phyloP scores from a whole-genome alignment of 1,140 invertebrate species.

The Drosophila chauvacae region DNA sequence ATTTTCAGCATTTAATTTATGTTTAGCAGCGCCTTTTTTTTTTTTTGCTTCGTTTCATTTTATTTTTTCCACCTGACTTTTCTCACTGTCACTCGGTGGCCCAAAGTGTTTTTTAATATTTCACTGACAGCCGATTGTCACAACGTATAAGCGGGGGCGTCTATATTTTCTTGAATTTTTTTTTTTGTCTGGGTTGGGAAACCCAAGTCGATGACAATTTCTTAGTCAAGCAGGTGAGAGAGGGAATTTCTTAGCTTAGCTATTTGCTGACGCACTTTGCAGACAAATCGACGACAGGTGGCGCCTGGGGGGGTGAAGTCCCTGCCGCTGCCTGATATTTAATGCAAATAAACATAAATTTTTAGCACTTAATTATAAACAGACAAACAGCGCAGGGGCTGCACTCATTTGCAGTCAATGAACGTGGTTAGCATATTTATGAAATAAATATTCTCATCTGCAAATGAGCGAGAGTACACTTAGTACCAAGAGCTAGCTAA shows the following conservation, averaged over 20 bases:
- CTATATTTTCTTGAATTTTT: not conserved
- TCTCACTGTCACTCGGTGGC: constrained; percentile 44
- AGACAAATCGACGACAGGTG: constrained; percentile 77
- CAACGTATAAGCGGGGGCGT: constrained; percentile 2
- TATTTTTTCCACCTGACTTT: constrained; percentile 47
- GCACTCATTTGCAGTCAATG: constrained; percentile 67
- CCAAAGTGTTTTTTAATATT: constrained; percentile 81
- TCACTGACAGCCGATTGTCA: constrained; percentile 79
- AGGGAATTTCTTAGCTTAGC: constrained; percentile 15
- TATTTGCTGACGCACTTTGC: constrained; percentile 64
- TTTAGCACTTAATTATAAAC: constrained; percentile 79
- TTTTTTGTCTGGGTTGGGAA: constrained; percentile 23
- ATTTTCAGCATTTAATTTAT: constrained; percentile 75
- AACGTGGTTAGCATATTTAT: constrained; percentile 73
- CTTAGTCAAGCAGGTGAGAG: constrained; percentile 22
- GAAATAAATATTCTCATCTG: constrained; percentile 69
- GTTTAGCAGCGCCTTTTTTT: constrained; percentile 22
- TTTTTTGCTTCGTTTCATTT: not conserved
- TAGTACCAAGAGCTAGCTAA: constrained; percentile 53
- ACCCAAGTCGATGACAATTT: constrained; percentile 67
- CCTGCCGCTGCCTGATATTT: constrained; percentile 22
- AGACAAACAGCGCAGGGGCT: constrained; percentile 41
- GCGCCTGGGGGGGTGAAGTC: constrained; percentile 38
- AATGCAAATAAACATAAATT: constrained; percentile 75
- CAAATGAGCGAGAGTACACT: constrained; percentile 58